Base-by-base conservation (phyloP, 2,113 vertebrate species). In the Bostrychus sinensis region DNA sequence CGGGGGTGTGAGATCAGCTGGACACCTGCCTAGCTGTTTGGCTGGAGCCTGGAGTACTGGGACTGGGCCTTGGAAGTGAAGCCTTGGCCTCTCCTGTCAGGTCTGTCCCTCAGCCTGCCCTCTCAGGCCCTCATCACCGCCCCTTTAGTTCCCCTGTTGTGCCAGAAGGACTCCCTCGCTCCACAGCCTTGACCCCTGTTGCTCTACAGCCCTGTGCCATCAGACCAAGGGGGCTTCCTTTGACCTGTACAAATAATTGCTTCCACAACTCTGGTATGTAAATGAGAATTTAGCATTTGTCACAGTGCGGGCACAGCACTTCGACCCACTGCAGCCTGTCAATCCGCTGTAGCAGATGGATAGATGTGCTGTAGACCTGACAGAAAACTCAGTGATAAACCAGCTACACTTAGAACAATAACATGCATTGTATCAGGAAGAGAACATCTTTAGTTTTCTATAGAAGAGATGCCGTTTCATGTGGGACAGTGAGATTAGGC, bases 21-120 rank as follows among this genome's bases (percentile, higher is more conserved):
- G 86, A 89, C 88, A 85, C 86, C 80, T 86, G 85, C 86, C 88
- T 87, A 56, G 78, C 76, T 73, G 58, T 66, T 85, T 84, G 84
- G 81, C 83, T 48, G 26, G 42, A 64, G 76, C 72, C 74, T 26
- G 66, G 50, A 72, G 83, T 81, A 34, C 28, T 0, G 64, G 80
- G 75, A 81, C 61, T 2, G 22, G 70, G 73, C 62, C 64, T 84
- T 80, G 77, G 84, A 86, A 84, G 37, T 68, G 62, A 74, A 82
- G 72, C 57, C 75, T 71, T 77, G 72, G 78, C 70, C 71, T 73
- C 1, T 75, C 59, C 71, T 72, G 75, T 81, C 79, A 80, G 72
- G 51, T 67, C 76, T 23, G 70, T 86, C 80, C 80, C 82, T 62
- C 48, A 28, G 70, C 70, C 63, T 64, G 37, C 66, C 61, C 77